Base-by-base conservation (phyloP, 2,797 vertebrate genomes). In the Chloroceryle inda region DNA sequence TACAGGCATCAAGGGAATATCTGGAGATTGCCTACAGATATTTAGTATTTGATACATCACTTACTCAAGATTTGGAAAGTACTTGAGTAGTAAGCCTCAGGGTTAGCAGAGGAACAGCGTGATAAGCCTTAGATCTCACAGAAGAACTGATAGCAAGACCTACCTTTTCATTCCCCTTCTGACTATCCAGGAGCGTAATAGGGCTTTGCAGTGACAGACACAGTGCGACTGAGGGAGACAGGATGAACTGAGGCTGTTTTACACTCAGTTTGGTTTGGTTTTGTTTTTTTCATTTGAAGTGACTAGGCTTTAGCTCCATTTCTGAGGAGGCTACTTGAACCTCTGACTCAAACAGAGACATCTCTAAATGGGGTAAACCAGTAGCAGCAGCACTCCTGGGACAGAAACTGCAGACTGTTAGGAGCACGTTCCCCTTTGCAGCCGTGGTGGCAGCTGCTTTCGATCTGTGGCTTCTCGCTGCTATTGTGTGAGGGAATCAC, bases 51-150 rank as follows among this genome's bases (percentile, higher is more conserved):
- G 91, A 91, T 92, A 66, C 12, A 88, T 94, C 89, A 38, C 85
- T 94, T 94, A 79, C 47, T 94, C 83, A 88, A 64, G 88, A 93
- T 84, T 82, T 86, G 74, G 85, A 61, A 94, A 83, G 77, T 86
- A 52, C 89, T 92, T 86, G 87, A 95, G 79, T 66, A 72, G 79
- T 95, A 94, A 96, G 94, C 95, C 95, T 93, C 66, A 6, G 89
- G 93, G 95, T 95, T 96, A 92, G 88, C 85, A 82, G 79, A 94
- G 64, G 76, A 96, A 78, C 79, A 40, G 58, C 8, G 6, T 93
- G 94, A 92, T 93, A 87, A 96, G 88, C 92, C 81, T 93, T 52
- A 87, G 94, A 94, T 97, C 93, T 96, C 67, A 59, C 44, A 53
- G 73, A 85, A 85, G 69, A 66, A 67, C 85, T 87, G 95, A 92